Evolutionary conservation across 2,797 vertebrate species (phyloP).

Genomic region (Eremophila alpestris): DNA sequence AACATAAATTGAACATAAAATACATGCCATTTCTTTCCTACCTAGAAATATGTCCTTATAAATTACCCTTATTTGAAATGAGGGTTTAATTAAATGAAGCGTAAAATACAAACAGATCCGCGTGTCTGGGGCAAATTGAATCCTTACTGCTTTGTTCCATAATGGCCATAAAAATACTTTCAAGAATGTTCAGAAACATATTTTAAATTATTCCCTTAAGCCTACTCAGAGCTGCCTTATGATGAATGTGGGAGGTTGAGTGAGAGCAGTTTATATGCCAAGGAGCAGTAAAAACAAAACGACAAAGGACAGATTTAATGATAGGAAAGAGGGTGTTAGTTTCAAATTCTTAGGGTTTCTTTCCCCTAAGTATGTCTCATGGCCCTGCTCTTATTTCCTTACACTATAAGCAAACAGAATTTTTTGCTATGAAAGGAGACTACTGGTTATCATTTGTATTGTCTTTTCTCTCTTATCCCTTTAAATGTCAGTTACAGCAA

Average conservation of each 20-base stretch:
- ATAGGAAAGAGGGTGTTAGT: background rate
- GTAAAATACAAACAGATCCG: background rate
- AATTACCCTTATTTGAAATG: background rate
- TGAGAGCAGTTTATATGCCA: slow-evolving; percentile 27
- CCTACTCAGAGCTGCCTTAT: slow-evolving; percentile 22
- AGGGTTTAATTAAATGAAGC: background rate
- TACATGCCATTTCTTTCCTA: background rate
- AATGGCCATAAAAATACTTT: background rate
- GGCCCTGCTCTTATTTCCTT: background rate
- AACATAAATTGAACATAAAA: background rate
- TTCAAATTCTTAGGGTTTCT: background rate
- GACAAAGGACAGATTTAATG: slow-evolving; percentile 24
- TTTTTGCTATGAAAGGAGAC: background rate
- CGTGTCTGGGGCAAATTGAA: background rate
- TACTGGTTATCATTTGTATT: background rate
- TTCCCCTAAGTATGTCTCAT: background rate
- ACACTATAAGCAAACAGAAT: background rate
- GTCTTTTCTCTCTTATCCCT: background rate
- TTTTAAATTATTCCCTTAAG: slow-evolving; percentile 39
- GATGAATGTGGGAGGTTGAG: slow-evolving; percentile 49
- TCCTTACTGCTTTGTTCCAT: background rate
- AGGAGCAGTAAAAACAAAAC: background rate
- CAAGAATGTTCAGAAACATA: background rate
- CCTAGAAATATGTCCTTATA: background rate
- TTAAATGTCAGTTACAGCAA: background rate